Evolutionary conservation across 2,113 vertebrate species (phyloP).

Genomic region (Microcebus tavaratra): DNA sequence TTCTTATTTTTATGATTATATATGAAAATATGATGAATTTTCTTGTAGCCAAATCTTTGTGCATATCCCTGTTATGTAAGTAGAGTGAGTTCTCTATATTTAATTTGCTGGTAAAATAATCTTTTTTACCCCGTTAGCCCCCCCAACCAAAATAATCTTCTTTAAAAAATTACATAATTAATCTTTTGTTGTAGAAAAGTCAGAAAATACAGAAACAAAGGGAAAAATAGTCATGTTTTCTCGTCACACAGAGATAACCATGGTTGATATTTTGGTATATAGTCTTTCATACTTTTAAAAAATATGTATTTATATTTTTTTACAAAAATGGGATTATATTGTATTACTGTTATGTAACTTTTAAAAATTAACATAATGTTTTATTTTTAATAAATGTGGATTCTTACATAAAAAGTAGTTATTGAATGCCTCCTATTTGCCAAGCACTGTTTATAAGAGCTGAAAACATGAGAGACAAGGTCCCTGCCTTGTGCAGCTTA

Average conservation of each 20-base stretch:
- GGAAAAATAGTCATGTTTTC: neutral
- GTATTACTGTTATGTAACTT: neutral
- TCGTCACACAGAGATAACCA: neutral
- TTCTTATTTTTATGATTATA: neutral
- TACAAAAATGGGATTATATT: neutral
- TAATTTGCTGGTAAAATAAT: conserved; percentile 25
- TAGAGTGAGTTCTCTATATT: neutral
- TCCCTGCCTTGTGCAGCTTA: neutral
- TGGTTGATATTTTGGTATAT: neutral
- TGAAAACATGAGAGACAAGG: neutral
- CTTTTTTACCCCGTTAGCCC: no score
- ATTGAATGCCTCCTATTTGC: neutral
- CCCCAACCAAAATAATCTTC: neutral
- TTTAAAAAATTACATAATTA: neutral
- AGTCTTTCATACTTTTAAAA: neutral
- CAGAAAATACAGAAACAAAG: conserved; percentile 37
- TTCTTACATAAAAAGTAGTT: neutral
- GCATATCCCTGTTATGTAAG: neutral
- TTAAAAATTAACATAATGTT: neutral
- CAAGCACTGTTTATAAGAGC: neutral
- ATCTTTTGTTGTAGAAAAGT: neutral
- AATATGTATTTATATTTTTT: neutral
- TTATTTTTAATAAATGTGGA: neutral
- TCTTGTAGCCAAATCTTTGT: conserved; percentile 1
- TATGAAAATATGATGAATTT: neutral